Evolutionary conservation across 2,113 vertebrate species (phyloP).

Genomic region (Orthonyx spaldingii): DNA sequence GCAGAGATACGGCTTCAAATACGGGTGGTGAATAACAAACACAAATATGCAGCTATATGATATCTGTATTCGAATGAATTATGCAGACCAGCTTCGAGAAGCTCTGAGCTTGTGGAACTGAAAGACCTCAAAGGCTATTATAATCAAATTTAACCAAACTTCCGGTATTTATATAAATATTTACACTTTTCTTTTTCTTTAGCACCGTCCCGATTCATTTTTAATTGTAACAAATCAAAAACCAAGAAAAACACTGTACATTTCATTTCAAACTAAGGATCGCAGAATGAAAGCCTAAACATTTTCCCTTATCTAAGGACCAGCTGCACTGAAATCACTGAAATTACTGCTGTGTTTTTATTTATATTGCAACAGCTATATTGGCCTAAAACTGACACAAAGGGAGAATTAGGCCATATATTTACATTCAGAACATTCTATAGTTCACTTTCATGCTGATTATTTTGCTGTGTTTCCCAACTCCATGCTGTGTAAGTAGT

Average conservation of each 20-base stretch:
- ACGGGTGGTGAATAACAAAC: not conserved
- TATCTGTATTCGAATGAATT: not conserved
- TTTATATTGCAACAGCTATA: not conserved
- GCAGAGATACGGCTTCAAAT: not conserved
- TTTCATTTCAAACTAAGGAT: not conserved
- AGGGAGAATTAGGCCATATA: not conserved
- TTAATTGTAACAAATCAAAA: not conserved
- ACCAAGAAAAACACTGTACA: not conserved
- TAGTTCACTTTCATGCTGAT: slow-evolving; percentile 12
- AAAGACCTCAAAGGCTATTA: not conserved
- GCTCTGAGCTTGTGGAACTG: not conserved
- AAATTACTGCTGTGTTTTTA: not conserved
- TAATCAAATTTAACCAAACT: not conserved
- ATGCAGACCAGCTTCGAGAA: not conserved
- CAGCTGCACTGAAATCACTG: not conserved
- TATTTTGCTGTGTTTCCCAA: not conserved
- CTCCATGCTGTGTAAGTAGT: not conserved
- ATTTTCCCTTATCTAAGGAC: not conserved
- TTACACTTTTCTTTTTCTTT: not conserved
- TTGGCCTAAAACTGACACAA: not conserved
- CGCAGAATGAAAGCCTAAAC: not conserved
- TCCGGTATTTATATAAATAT: not conserved
- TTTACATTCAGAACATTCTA: not conserved
- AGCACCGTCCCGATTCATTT: not conserved
- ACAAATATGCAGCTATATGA: not conserved